Percentiles rank a stretch among this genome's conserved stretches.
phyloP scores from a whole-genome alignment of 1,140 invertebrate genomes.

The Euschistus heros region DNA sequence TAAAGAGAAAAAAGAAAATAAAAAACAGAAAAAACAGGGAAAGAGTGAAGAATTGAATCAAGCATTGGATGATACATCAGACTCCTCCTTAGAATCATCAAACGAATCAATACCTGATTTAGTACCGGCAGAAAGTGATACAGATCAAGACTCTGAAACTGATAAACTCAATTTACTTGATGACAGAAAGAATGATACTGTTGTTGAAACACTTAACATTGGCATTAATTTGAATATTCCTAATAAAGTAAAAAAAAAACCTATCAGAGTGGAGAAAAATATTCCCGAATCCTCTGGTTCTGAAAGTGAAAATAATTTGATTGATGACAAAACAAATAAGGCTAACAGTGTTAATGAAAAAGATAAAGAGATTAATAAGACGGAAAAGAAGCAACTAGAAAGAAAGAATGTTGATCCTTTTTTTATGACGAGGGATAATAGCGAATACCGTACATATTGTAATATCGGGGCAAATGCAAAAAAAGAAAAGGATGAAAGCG shows the following conservation, averaged over 20 bases:
- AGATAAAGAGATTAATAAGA: not conserved
- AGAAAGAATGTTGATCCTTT: conserved; percentile 20
- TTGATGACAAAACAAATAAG: not conserved
- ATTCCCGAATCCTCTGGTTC: not conserved
- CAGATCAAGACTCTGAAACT: not conserved
- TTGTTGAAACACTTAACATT: not conserved
- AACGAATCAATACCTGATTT: not conserved
- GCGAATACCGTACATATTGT: conserved; percentile 12
- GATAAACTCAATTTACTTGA: not conserved
- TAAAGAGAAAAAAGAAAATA: not conserved
- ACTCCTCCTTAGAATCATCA: not conserved
- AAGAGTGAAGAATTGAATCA: conserved; percentile 9
- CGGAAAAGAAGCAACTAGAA: not conserved
- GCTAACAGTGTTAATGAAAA: not conserved
- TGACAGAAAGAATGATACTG: not conserved
- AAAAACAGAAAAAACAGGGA: conserved; percentile 2
- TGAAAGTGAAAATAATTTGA: not conserved
- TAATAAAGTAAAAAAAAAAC: not conserved
- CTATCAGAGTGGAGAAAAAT: not conserved
- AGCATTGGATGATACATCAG: not conserved
- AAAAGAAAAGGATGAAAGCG: not conserved
- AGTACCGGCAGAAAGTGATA: not conserved
- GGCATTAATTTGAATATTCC: not conserved
- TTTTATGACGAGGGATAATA: conserved; percentile 18
- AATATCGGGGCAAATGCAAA: not conserved